Evolutionary conservation across 1,140 invertebrate genomes (phyloP), one percentile per base, ranked within the genome.

Genomic region (Drosophila ananassae): DNA sequence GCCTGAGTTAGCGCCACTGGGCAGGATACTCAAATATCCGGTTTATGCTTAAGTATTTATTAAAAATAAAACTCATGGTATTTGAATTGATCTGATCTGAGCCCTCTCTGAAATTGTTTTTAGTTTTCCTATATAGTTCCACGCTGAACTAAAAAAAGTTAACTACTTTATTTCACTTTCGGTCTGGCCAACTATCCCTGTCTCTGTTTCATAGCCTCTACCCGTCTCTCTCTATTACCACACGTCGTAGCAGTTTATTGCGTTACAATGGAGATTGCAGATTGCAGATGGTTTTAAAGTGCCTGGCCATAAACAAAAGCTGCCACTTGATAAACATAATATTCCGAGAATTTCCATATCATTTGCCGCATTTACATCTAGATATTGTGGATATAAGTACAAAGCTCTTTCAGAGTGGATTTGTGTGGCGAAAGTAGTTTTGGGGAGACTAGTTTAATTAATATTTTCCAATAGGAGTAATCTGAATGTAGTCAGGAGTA

Each of bases 21-120:
- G 39, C 72, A 59, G 67, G 57, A 63, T 79, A 82, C 72, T 78
- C 58, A 79, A 71, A 85, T 73, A 80, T 85, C 69, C 61, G 61
- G 61, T 72, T 89, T 82, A 76, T 60, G 57, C 69, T 82, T 74
- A 78, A 78, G 83, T 77, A 89, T 85, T 89, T 87, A 85, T 82
- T 85, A 82, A 82, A 87, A 83, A 69, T 59, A 61, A 61, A 54
- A 56, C 50, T 60, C 57, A 30, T 22, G 52, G 52, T 52, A 64
- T 67, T 57, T 69, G 25, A 68, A 69, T 69, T 69, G 52, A 71
- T 71, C 63, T 39, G 52, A 71, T 69, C 67, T 34, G 52, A 76
- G 41, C 34, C 62, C 61, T 21, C 13, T 21, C 34, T 39, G 67
- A 69, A 69, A 69, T 57, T 69, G 66, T 69, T 69, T 69, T 22